A percentile compares a stretch with the other conserved stretches of the same genome.
These are phyloP conservation scores for Dromaius novaehollandiae DNA, from an alignment of 2,113 vertebrate genomes.

Conservation along the genomic window DNA sequence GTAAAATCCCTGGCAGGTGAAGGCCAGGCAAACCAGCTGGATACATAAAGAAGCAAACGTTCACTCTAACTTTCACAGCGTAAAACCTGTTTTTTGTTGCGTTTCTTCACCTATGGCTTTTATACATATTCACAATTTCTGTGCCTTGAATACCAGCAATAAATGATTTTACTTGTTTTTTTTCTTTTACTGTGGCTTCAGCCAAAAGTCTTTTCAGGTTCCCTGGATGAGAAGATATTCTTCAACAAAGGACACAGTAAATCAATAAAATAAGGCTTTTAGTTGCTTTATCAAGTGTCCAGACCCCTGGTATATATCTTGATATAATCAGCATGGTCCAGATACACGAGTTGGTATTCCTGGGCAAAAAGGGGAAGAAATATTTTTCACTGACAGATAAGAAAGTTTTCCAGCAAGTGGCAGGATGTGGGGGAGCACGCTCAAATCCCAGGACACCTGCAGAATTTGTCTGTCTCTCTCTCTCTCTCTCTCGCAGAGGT, in stretches of 20 bases:
- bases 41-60: background rate
- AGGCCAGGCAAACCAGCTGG: background rate
- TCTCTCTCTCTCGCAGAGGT: too few relatives aligned
- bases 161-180: background rate
- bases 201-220: background rate
- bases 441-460: background rate
- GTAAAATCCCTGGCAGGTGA: background rate
- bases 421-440: background rate
- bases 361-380: background rate
- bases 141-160: background rate
- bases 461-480: background rate
- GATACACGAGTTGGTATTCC: background rate
- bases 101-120: background rate
- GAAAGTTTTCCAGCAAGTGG: background rate
- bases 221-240: background rate
- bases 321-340: background rate
- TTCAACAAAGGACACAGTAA: background rate
- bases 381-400: background rate
- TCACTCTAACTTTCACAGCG: background rate
- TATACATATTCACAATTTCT: background rate
- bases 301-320: background rate
- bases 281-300: background rate
- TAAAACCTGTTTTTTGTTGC: background rate
- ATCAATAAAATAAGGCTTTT: background rate
- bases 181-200: background rate